Conservation (phyloP, 2,113 vertebrate genomes). For the Chunga burmeisteri region DNA sequence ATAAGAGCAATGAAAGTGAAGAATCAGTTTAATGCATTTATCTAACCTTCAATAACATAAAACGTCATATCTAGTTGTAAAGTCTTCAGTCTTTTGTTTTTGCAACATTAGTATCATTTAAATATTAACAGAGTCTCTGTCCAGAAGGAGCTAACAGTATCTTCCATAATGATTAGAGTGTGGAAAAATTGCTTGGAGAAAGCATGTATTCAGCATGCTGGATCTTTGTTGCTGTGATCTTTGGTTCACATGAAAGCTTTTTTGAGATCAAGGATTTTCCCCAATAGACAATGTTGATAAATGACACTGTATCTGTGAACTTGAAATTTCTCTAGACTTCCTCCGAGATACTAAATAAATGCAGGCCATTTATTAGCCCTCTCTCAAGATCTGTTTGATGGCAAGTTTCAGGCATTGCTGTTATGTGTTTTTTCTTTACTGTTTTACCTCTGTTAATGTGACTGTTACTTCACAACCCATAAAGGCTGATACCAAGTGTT, state of each 20-base stretch:
- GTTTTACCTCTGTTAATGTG: not conserved
- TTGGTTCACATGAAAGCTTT: not conserved
- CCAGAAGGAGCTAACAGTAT: not conserved
- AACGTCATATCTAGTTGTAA: not conserved
- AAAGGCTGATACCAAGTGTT: not conserved
- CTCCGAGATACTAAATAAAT: not conserved
- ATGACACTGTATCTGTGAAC: not conserved
- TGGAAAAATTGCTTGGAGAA: not conserved
- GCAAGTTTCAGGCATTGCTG: not conserved
- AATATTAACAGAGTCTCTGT: not conserved
- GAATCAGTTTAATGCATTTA: not conserved
- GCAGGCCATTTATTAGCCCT: not conserved
- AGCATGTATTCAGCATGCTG: not conserved
- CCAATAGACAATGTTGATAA: not conserved
- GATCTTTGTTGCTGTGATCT: not conserved
- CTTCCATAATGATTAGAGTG: not conserved
- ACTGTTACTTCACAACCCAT: not conserved
- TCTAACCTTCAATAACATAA: not conserved
- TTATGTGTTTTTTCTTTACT: accelerated
- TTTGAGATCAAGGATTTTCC: not conserved
- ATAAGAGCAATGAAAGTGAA: not conserved
- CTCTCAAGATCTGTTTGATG: not conserved
- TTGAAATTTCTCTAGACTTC: not conserved
- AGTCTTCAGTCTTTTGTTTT: not conserved
- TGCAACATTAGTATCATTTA: not conserved